Conservation (phyloP, 35 echinoderm and acorn worm species). For the Lytechinus pictus region DNA sequence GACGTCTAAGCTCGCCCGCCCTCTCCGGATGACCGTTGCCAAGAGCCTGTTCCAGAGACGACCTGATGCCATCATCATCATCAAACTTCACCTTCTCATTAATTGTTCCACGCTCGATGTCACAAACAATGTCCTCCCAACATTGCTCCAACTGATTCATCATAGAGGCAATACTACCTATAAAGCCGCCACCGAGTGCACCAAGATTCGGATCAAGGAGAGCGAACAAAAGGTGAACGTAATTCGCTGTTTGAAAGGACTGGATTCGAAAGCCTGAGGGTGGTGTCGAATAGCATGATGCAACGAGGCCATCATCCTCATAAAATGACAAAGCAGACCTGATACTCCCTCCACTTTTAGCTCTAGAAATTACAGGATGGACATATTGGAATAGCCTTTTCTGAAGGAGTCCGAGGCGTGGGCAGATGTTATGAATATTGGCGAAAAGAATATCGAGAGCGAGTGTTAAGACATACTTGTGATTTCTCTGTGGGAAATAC, state of each 20-base stretch:
- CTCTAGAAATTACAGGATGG: conserved; percentile 7
- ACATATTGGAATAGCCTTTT: background rate
- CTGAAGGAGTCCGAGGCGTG: conserved; percentile 15
- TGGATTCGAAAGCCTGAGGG: conserved; percentile 39
- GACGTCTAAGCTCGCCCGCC: conserved; percentile 33
- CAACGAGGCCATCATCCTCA: background rate
- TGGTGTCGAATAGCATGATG: conserved; percentile 37
- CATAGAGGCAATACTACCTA: background rate
- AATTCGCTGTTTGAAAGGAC: background rate
- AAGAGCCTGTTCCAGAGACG: conserved; percentile 14
- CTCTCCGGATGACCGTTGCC: conserved; percentile 46
- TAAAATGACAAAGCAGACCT: background rate
- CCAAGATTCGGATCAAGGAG: conserved; percentile 62
- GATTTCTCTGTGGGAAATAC: conserved; percentile 54
- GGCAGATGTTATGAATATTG: background rate
- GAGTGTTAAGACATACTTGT: no score
- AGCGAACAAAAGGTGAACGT: conserved; percentile 66
- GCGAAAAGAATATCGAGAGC: no score
- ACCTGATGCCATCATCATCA: conserved; percentile 50
- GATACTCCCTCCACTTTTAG: conserved; percentile 38
- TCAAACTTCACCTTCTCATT: conserved; percentile 53
- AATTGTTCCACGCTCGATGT: conserved; percentile 65
- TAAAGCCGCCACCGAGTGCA: background rate
- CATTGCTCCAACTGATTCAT: conserved; percentile 62
- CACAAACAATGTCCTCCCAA: conserved; percentile 70